Evolutionary conservation across 2,113 vertebrate genomes (phyloP), one percentile per base, ranked within the genome.

Genomic region (Circaetus cinerascens): DNA sequence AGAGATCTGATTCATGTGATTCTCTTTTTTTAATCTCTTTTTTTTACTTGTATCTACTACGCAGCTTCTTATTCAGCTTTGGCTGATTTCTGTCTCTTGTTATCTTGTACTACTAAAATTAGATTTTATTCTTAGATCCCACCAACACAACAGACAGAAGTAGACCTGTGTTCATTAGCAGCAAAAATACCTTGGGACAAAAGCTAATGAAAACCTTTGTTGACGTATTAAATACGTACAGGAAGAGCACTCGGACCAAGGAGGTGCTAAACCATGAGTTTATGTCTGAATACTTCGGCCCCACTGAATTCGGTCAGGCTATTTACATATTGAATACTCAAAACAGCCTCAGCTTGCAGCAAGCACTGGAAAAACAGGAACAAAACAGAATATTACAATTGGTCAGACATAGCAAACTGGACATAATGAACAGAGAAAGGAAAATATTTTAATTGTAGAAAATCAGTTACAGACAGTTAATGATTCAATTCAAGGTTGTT

Each of bases 1-100:
- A 93, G 51, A 86, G 68, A 80, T 92, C 60, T 78, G 73, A 95
- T 95, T 93, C 55, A 56, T 88, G 38, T 32, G 9, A 46, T 74
- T 95, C 50, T 88, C 71, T 72, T 84, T 55, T 91, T 86, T 64
- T 27, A 63, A 78, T 68, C 8, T 62, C 11, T 69, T 72, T 90
- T 60, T 83, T 92, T 77, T 9, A 11, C 32, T 86, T 5, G 1
- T 74, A 51, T 83, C 55, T 92, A 50, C 72, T 46, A 62, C 40
- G 94, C 83, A 94, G 88, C 71, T 93, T 93, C 75, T 93, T 88
- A 83, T 75, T 93, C 88, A 96, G 82, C 82, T 74, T 72, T 46
- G 66, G 27, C 77, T 95, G 91, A 95, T 96, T 96, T 96, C 80
- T 91, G 43, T 78, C 56, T 79, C 78, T 95, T 84, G 56, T 94